Conservation (phyloP, 2,797 vertebrate species). For the Nyctibius grandis region DNA sequence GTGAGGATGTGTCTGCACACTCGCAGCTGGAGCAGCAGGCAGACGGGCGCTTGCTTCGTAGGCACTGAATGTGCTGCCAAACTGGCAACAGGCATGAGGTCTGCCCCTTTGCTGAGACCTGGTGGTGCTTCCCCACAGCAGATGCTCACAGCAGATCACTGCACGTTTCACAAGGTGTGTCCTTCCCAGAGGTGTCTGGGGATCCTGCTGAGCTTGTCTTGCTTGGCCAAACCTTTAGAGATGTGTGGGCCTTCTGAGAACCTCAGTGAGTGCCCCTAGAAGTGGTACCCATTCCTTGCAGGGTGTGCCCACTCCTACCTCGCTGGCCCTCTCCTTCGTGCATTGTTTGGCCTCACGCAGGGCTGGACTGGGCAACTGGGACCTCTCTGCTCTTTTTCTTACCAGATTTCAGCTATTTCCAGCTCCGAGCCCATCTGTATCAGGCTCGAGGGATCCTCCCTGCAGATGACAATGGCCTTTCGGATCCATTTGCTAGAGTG, state of each 20-base stretch:
- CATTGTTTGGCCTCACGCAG: not conserved
- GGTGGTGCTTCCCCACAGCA: not conserved
- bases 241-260: not conserved
- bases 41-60: accelerated
- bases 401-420: slow-evolving; percentile 86
- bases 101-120: not conserved
- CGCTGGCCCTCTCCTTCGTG: not conserved
- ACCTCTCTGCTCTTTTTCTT: not conserved
- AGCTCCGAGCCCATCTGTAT: slow-evolving; percentile 91
- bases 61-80: not conserved
- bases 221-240: not conserved
- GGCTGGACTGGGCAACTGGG: not conserved
- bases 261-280: not conserved
- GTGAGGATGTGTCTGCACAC: not conserved
- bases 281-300: not conserved
- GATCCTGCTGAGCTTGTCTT: not conserved
- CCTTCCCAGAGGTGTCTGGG: not conserved
- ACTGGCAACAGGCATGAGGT: not conserved
- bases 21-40: not conserved
- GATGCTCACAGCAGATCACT: not conserved
- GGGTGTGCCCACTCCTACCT: not conserved
- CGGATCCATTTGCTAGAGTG: slow-evolving; percentile 87
- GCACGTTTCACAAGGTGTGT: not conserved
- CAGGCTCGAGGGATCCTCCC: slow-evolving; percentile 89
- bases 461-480: slow-evolving; percentile 89